Evolutionary conservation across 2,888 invertebrate genomes (phyloP), one percentile per base, ranked within the genome.

Genomic region (Smittia aterrima): DNA sequence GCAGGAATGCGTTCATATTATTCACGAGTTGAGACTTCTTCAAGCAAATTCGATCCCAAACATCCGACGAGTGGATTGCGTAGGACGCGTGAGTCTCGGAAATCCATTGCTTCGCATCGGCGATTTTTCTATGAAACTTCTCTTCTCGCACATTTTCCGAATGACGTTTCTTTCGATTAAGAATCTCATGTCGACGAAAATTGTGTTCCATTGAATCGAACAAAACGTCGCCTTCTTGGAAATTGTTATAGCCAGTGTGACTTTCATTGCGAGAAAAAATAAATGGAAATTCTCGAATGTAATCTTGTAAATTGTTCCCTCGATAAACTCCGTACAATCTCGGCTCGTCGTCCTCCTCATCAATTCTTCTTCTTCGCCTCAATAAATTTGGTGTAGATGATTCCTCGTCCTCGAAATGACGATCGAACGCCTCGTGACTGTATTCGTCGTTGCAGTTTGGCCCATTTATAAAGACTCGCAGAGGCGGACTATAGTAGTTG

Each of bases 41-140:
- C 76, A 94, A 82, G 79, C 94, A 94, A 75, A 94, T 91, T 78
- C 91, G 90, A 78, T 90, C 88, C 90, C 92, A 92, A 79, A 88
- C 88, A 80, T 90, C 90, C 27, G 89, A 88, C 32, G 91, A 91
- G 75, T 93, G 93, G 83, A 93, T 92, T n/a, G 92, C 90, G 80
- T 92, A 93, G 40, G 93, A 93, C 4, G 93, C 93, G 77, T 92
- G 89, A 0, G 93, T 93, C 82, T 93, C 93, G 16, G 92, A 90
- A 79, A 92, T 90, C 92, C 93, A 93, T 80, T 92, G 91, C 79
- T 90, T 91, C 13, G 93, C 92, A 78, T 92, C 91, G 9, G 90
- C 86, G 76, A 92, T 87, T 80, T 89, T 87, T 13, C 87, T 84
- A 80, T 89, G 89, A 78, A 89, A 84, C 54, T 87, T 85, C 81